Conservation (phyloP, 2,888 invertebrate species). For the Bhutanitis thaidina region DNA sequence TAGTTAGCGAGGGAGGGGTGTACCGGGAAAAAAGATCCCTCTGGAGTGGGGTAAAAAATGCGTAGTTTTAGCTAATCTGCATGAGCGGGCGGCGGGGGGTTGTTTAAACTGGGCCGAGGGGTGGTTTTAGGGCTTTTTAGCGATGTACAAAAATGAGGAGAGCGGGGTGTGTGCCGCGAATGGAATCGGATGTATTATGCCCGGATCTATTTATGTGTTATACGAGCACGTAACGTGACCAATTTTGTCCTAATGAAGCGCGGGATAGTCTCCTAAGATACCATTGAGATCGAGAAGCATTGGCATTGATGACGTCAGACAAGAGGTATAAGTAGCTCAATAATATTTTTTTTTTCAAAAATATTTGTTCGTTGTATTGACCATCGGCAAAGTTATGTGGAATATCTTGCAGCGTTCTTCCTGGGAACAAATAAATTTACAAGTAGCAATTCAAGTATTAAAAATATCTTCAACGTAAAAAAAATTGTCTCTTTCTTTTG, state of each 20-base stretch:
- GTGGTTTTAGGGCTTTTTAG: constrained; percentile 76
- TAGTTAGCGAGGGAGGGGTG: constrained; percentile 63
- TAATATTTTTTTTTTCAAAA: no score
- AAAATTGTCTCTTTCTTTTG: no score
- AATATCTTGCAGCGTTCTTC: no score
- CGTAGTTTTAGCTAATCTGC: constrained; percentile 85
- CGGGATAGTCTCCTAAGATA: constrained; percentile 18
- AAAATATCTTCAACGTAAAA: no score
- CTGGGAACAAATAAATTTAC: no score
- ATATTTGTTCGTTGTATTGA: no score
- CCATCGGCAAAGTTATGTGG: no score
- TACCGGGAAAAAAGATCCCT: constrained; percentile 58
- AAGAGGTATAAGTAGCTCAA: no score
- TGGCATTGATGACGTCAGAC: no score
- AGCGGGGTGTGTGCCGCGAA: constrained; percentile 49
- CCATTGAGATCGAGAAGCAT: no score
- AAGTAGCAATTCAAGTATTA: no score
- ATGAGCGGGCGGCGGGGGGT: constrained; percentile 51
- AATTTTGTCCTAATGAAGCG: constrained; percentile 24
- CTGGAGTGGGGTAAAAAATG: constrained; percentile 80
- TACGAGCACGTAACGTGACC: constrained; percentile 27
- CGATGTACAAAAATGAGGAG: constrained; percentile 73
- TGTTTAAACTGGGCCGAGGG: constrained; percentile 58
- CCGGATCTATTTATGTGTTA: constrained; percentile 76
- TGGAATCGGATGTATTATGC: constrained; percentile 74